These are phyloP conservation scores for Trichonephila clavipes DNA, from an alignment of 1,140 invertebrate genomes.

Conservation along the genomic window DNA sequence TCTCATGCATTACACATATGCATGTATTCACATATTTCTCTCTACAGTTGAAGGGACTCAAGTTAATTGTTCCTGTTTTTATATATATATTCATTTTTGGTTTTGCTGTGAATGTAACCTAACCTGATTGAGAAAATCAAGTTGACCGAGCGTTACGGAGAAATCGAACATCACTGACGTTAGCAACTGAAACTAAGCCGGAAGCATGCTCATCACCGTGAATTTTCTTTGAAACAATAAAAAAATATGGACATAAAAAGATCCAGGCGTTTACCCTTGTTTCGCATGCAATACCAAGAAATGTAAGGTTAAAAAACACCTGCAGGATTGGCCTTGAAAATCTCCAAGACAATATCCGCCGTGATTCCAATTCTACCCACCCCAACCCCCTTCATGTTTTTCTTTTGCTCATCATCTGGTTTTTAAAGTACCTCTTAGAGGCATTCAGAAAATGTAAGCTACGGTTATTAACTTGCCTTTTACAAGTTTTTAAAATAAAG, in stretches of 20 bases:
- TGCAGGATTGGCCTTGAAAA: not conserved
- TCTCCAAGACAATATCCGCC: not conserved
- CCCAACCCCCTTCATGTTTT: not conserved
- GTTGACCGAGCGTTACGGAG: too few species aligned
- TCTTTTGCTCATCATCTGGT: not conserved
- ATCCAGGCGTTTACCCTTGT: not conserved
- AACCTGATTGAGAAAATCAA: too few species aligned
- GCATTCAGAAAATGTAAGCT: not conserved
- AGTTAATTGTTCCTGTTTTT: too few species aligned
- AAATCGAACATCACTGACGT: not conserved
- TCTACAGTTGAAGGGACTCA: too few species aligned
- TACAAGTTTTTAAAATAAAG: not conserved
- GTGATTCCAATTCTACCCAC: not conserved
- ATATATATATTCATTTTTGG: too few species aligned
- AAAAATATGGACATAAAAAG: not conserved
- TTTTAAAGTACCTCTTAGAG: not conserved
- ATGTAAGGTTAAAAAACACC: constrained; percentile 13
- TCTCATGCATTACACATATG: too few species aligned
- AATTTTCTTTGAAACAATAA: not conserved
- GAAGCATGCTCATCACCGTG: not conserved
- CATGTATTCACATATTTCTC: too few species aligned
- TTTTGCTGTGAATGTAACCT: too few species aligned
- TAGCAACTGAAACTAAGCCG: not conserved
- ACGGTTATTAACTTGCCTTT: not conserved
- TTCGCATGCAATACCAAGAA: not conserved